Base-by-base conservation (phyloP, 2,797 vertebrate genomes). In the Salmo trutta region DNA sequence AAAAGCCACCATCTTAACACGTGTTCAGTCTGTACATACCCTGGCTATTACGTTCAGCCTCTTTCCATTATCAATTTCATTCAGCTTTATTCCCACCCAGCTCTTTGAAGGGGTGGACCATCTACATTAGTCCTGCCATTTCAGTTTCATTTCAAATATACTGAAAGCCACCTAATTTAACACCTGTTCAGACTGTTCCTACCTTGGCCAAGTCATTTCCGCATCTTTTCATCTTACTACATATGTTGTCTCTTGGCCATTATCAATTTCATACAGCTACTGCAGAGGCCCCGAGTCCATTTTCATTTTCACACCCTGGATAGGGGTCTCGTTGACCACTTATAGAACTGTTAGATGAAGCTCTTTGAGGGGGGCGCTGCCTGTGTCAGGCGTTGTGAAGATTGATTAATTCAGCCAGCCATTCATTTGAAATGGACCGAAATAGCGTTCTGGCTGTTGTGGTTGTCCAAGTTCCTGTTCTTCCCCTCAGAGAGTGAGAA, bases 321-420 rank as follows among this genome's bases (percentile, higher is more conserved):
- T 51, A 33, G 69, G 29, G 29, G 33, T 36, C 10, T 16, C 2
- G 19, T 21, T 24, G 6, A 41, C 24, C 19, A 24, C 7, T 8
- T 15, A 16, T 4, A 71, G 41, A 16, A 15, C 70, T n/a, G 31
- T 69, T n/a, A 41, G 67, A 62, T 21, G 8, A 36, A 19, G 33
- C 67, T 69, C 24, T 24, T 24, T 24, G 24, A 24, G 24, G 24
- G 24, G 24, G 24, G 24, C 24, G 24, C 24, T 24, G 24, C 24
- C 24, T 24, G 24, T 24, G 24, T 24, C 24, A 24, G 24, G 24
- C 24, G 24, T 24, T 24, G 24, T 24, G 10, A 7, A 12, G 0
- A 73, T 71, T 71, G 29, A 65, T n/a, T 81, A 21, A 75, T 70
- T n/a, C n/a, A n/a, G n/a, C n/a, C n/a, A n/a, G n/a, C n/a, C 16